Evolutionary conservation across 2,888 invertebrate species (phyloP), one percentile per base, ranked within the genome.

Genomic region (Protophormia terraenovae): DNA sequence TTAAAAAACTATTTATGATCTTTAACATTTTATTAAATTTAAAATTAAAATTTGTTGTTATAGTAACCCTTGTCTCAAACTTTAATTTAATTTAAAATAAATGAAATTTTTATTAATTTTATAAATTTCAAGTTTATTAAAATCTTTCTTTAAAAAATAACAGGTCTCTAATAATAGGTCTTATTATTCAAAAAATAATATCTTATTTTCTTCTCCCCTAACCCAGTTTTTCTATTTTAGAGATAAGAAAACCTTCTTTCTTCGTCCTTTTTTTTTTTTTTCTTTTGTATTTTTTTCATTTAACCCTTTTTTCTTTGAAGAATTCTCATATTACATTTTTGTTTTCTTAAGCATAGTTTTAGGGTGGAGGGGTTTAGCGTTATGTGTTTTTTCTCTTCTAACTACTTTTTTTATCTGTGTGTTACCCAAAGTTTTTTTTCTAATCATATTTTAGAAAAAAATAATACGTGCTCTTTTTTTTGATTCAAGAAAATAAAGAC

Each of bases 261-360:
- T n/a, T 7, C 27, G 4, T 35, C n/a, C 16, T 4, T 27, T 16
- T 35, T 27, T 69, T 66, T 5, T n/a, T n/a, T n/a, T n/a, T n/a
- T n/a, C n/a, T n/a, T n/a, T n/a, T n/a, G n/a, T n/a, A 32, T 47
- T 12, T 60, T 60, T 45, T 10, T 55, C 19, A 24, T 35, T 72
- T 55, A 73, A 81, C 73, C 81, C 81, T 67, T 80, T 73, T 80
- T 72, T 14, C 47, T 50, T 24, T 24, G 2, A 27, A 8, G 55
- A 27, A 16, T 29, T 5, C 27, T 38, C 16, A 4, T 29, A 32
- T 27, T 67, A 47, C 27, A 19, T 7, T 69, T 38, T 16, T 67
- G 47, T 38, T n/a, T 45, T 38, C 19, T 41, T 22, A 6, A 32
- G 16, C 32, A 12, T 16, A 50, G 6, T 16, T 53, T 53, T 24